Evolutionary conservation across 2,888 invertebrate species (phyloP).

Genomic region (Hydraecia micacea): DNA sequence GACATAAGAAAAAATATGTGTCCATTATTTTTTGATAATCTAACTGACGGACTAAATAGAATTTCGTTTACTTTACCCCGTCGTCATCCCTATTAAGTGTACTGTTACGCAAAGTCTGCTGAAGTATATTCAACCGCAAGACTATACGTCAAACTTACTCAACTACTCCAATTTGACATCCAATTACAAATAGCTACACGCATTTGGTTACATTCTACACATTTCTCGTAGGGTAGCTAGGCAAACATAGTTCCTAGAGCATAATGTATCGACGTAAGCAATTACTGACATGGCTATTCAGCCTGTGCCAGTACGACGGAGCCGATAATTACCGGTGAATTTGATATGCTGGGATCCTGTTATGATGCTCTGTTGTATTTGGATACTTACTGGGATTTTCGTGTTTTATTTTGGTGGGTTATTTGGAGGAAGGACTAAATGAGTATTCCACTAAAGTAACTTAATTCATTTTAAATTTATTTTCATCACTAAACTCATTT

Average conservation of each 20-base stretch:
- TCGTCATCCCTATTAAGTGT: too few species aligned
- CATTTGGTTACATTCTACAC: slow-evolving; percentile 10
- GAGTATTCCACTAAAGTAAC: neutral
- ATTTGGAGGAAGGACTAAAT: neutral
- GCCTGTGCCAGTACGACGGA: slow-evolving; percentile 14
- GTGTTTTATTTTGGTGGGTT: neutral
- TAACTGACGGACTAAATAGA: too few species aligned
- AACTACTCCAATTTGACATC: slow-evolving; percentile 39
- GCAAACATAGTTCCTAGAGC: slow-evolving; percentile 40
- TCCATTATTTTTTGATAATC: too few species aligned
- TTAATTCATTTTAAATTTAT: too few species aligned
- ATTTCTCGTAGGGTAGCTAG: slow-evolving; percentile 14
- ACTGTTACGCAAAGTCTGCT: neutral
- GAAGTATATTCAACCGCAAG: slow-evolving; percentile 22
- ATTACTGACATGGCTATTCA: slow-evolving; percentile 45
- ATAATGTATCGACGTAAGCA: slow-evolving; percentile 39
- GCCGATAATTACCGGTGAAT: slow-evolving; percentile 43
- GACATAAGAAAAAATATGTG: too few species aligned
- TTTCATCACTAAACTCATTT: too few species aligned
- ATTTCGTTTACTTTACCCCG: too few species aligned
- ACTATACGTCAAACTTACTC: slow-evolving; percentile 21
- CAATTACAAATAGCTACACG: slow-evolving; percentile 37
- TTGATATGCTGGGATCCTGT: slow-evolving; percentile 28
- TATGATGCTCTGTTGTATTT: slow-evolving; percentile 2
- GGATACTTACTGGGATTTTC: neutral